Evolutionary conservation across 92 coral and sea anemone species (phyloP).

Genomic region (Epizoanthus stellaris): DNA sequence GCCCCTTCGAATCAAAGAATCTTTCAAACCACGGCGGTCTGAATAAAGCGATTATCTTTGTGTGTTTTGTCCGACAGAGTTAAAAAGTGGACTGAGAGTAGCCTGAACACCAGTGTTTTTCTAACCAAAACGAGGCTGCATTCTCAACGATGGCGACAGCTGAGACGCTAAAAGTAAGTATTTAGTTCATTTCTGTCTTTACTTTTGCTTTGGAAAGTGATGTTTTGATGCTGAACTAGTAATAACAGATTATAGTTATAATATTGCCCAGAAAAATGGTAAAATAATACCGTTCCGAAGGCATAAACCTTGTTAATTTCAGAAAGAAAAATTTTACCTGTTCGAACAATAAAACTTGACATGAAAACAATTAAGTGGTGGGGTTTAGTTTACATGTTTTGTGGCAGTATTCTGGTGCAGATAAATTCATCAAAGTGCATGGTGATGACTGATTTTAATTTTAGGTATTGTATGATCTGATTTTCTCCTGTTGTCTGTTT

Average conservation of each 20-base stretch:
- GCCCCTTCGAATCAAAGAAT: neutral
- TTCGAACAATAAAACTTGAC: slow-evolving; percentile 94
- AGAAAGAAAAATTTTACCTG: slow-evolving; percentile 75
- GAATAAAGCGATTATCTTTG: neutral
- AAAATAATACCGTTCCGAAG: slow-evolving; percentile 14
- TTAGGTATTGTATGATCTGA: slow-evolving; percentile 16
- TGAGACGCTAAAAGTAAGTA: slow-evolving; percentile 98
- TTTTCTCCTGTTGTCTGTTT: slow-evolving; percentile 19
- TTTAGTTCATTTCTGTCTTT: slow-evolving; percentile 80
- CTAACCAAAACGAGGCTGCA: slow-evolving; percentile 84
- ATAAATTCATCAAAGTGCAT: slow-evolving; percentile 13
- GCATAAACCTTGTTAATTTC: slow-evolving; percentile 54
- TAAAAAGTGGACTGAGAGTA: neutral
- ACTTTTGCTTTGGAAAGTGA: slow-evolving; percentile 59
- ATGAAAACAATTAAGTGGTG: slow-evolving; percentile 70
- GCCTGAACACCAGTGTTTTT: slow-evolving; percentile 64
- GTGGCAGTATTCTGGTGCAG: slow-evolving; percentile 41
- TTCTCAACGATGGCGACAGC: slow-evolving; percentile 99
- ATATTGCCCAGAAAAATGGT: neutral
- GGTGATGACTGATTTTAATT: slow-evolving; percentile 3
- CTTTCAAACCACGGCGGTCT: neutral
- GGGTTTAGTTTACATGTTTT: slow-evolving; percentile 45
- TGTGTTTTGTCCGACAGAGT: slow-evolving; percentile 13
- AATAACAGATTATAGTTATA: slow-evolving; percentile 13
- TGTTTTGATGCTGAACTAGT: slow-evolving; percentile 35